Percentiles rank a stretch among this genome's conserved stretches.
These are phyloP conservation scores for Noturus placidus DNA, from an alignment of 2,113 vertebrate species.

Conservation along the genomic window DNA sequence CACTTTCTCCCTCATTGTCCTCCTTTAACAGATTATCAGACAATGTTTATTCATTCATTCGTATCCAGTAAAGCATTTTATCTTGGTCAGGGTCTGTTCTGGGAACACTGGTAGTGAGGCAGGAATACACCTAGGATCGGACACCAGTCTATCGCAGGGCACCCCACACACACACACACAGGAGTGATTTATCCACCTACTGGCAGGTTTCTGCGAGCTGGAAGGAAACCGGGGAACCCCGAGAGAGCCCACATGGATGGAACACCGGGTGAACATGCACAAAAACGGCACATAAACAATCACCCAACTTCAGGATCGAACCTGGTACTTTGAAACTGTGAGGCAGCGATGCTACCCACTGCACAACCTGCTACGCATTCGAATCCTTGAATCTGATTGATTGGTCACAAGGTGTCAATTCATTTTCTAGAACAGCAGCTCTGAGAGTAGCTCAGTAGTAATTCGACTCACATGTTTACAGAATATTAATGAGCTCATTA, in stretches of 20 bases:
- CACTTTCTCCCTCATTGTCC: not conserved
- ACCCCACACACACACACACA: not conserved
- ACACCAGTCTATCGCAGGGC: not conserved
- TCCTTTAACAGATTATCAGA: not conserved
- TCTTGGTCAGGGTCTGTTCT: not conserved
- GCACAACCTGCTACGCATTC: not conserved
- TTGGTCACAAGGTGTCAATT: not conserved
- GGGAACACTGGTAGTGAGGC: not conserved
- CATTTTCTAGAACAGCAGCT: not conserved
- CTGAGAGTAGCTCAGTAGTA: not conserved
- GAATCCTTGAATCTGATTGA: not conserved
- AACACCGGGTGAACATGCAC: not conserved
- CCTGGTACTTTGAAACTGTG: not conserved
- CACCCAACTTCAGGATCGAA: not conserved
- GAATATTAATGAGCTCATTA: not conserved
- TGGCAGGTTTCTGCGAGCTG: not conserved
- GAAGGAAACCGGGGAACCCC: not conserved
- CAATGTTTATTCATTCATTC: not conserved
- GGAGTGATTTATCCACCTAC: not conserved
- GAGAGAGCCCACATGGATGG: not conserved
- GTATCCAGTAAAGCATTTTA: not conserved
- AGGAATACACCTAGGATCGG: not conserved
- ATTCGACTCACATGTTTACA: not conserved
- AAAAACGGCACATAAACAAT: not conserved
- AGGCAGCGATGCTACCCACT: not conserved